phyloP scores from a whole-genome alignment of 1,140 invertebrate genomes.

The Euura lappo region DNA sequence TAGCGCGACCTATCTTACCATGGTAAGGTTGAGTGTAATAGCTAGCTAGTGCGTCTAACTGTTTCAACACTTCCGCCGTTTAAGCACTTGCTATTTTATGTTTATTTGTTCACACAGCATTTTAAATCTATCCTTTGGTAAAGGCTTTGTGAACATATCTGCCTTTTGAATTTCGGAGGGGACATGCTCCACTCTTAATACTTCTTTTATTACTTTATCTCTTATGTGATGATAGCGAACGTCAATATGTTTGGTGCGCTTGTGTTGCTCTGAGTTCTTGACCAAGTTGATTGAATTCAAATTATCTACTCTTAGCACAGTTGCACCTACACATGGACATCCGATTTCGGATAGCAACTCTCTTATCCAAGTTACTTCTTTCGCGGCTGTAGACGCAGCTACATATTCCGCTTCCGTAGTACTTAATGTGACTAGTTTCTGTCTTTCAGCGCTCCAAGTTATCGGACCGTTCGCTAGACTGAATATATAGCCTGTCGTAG shows the following conservation, averaged over 20 bases:
- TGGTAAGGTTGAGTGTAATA: too few species aligned
- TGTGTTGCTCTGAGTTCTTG: background rate
- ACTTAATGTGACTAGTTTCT: too few species aligned
- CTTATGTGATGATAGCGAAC: background rate
- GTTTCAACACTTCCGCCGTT: background rate
- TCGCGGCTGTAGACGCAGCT: constrained; percentile 38
- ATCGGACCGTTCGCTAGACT: constrained; percentile 26
- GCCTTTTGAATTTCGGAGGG: background rate
- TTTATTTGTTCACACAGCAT: background rate
- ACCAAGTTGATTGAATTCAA: background rate
- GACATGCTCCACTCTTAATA: background rate
- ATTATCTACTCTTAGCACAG: constrained; percentile 10
- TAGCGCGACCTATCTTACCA: too few species aligned
- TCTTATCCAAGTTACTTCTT: constrained; percentile 30
- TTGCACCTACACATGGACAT: constrained; percentile 8
- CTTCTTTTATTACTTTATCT: background rate
- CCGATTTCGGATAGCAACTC: constrained; percentile 23
- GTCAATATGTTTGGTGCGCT: background rate
- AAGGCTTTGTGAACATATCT: background rate
- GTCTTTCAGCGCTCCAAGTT: constrained; percentile 43
- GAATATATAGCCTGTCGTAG: constrained; percentile 26
- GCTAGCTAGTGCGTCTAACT: too few species aligned
- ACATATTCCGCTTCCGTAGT: constrained; percentile 41
- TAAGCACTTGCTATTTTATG: background rate
- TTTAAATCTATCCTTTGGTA: background rate